Conservation (phyloP, 1,140 invertebrate genomes). For the Zelostemma sp. region DNA sequence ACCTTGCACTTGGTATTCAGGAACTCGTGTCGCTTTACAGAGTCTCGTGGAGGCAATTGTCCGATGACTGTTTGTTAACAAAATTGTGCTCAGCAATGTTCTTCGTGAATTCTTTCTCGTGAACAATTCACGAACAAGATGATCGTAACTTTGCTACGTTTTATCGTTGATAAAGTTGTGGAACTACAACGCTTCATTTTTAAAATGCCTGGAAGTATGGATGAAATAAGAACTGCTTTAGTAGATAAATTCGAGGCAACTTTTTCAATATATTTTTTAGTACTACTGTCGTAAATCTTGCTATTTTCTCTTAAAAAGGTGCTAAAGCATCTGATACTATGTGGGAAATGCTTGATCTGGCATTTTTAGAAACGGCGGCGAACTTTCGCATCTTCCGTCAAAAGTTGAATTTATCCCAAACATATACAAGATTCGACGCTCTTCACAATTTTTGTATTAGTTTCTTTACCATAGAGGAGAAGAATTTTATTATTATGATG, state of each 20-base stretch:
- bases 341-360: slow-evolving; percentile 11
- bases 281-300: slow-evolving; percentile 2
- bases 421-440: slow-evolving; percentile 6
- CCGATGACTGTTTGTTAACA: too few species aligned
- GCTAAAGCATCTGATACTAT: slow-evolving; percentile 4
- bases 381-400: slow-evolving; percentile 10
- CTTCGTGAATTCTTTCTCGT: too few species aligned
- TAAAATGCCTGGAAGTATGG: too few species aligned
- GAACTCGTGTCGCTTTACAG: too few species aligned
- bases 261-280: slow-evolving; percentile 11
- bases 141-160: background rate
- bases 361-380: slow-evolving; percentile 4
- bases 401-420: background rate
- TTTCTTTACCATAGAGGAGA: background rate
- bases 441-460: background rate
- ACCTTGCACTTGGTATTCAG: too few species aligned
- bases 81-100: too few species aligned
- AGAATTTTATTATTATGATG: background rate
- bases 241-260: background rate
- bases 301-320: slow-evolving; percentile 8
- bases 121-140: too few species aligned
- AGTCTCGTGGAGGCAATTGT: too few species aligned
- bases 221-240: background rate
- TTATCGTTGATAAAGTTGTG: too few species aligned
- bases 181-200: too few species aligned